These are phyloP conservation scores for Eremobia ochroleuca DNA, from an alignment of 2,888 invertebrate genomes.

Conservation along the genomic window DNA sequence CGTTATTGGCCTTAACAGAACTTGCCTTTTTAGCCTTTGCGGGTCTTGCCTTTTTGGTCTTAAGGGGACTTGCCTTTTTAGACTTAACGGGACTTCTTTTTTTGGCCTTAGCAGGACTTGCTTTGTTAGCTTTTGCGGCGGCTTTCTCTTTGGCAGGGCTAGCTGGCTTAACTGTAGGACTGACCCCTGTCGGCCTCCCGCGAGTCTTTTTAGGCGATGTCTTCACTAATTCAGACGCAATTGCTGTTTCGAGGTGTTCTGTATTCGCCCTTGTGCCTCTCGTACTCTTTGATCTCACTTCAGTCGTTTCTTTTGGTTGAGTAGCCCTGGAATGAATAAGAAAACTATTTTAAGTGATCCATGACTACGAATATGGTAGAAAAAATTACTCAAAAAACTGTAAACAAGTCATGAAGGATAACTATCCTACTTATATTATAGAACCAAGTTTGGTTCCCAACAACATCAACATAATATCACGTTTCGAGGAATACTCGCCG, in stretches of 20 bases:
- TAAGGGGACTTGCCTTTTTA: conserved; percentile 1
- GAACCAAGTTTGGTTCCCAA: not conserved
- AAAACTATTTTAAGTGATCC: not conserved
- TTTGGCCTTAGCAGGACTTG: conserved; percentile 8
- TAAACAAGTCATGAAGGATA: not conserved
- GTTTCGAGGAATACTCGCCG: too few relatives aligned
- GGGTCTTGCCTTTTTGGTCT: not conserved
- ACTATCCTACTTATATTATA: not conserved
- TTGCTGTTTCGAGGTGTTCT: conserved; percentile 25
- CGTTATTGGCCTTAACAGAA: not conserved
- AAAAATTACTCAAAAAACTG: not conserved
- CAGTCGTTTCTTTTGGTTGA: conserved; percentile 17
- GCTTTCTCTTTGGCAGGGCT: conserved; percentile 10
- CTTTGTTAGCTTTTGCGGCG: conserved; percentile 12
- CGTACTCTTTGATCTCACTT: conserved; percentile 31
- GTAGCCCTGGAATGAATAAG: conserved; percentile 24
- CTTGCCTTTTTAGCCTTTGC: not conserved
- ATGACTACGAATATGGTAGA: not conserved
- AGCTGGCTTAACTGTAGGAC: conserved; percentile 5
- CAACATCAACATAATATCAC: conserved; percentile 1
- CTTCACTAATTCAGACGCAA: conserved; percentile 31
- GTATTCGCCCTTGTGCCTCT: conserved; percentile 30
- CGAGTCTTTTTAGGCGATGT: conserved; percentile 64
- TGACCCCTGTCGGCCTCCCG: conserved; percentile 21
- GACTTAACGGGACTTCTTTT: conserved; percentile 8